Percentiles rank a stretch among this genome's conserved stretches.
Evolutionary conservation across 2,113 vertebrate genomes (phyloP).

Genomic region (Proteles cristata): DNA sequence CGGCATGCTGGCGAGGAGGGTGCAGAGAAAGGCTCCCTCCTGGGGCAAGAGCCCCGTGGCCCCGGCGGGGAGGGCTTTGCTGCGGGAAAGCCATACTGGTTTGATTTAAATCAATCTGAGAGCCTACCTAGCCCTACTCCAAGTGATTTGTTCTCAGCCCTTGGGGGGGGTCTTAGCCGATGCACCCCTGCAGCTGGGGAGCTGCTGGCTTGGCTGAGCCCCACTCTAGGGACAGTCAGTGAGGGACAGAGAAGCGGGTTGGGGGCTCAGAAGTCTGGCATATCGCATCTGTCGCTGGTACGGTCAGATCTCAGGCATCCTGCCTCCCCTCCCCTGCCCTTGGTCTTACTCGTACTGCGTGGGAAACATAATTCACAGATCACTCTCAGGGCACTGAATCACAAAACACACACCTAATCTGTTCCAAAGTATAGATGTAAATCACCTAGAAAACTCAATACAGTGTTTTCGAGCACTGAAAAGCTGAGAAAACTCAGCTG

Average conservation of each 20-base stretch:
- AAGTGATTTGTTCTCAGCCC: background rate
- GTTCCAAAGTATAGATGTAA: fast-evolving
- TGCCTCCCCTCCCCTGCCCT: fast-evolving
- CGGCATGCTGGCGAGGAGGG: background rate
- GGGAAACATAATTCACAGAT: background rate
- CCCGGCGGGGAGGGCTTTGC: background rate
- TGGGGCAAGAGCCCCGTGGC: background rate
- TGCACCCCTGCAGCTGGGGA: too few relatives aligned
- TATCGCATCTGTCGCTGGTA: too few relatives aligned
- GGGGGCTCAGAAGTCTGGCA: background rate
- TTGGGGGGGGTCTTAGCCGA: background rate
- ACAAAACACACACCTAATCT: background rate
- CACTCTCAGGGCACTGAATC: background rate
- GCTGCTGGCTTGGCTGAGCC: background rate
- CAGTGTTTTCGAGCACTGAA: background rate
- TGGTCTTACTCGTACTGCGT: background rate
- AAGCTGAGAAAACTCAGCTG: background rate
- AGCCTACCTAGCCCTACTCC: background rate
- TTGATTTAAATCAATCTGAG: background rate
- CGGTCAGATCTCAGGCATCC: background rate
- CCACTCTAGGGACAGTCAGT: background rate
- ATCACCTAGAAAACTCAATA: background rate
- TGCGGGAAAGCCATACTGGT: background rate
- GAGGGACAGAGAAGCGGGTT: too few relatives aligned
- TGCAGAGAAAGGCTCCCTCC: background rate